Percentiles rank a stretch among this genome's conserved stretches.
phyloP scores from a whole-genome alignment of 2,797 vertebrate genomes.

The Galaxias olidus region DNA sequence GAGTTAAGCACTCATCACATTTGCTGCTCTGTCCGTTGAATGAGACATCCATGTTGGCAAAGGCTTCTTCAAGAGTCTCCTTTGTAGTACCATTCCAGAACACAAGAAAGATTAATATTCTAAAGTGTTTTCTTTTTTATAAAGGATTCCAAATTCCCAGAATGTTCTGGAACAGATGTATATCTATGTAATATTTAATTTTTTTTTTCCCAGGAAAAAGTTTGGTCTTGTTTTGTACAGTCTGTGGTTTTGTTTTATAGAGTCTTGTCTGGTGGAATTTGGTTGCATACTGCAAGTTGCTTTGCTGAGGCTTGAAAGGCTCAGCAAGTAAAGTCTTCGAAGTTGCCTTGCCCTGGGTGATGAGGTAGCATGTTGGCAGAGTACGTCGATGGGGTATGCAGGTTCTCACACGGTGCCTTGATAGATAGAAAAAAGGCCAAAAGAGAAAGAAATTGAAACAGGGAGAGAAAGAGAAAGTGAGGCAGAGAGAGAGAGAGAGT shows the following conservation, averaged over 20 bases:
- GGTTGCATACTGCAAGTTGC: slow-evolving; percentile 67
- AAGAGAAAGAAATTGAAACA: no score
- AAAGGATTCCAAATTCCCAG: slow-evolving; percentile 53
- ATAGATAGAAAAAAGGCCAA: background rate
- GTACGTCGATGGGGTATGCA: slow-evolving; percentile 91
- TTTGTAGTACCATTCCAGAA: slow-evolving; percentile 73
- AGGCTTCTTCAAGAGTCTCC: slow-evolving; percentile 58
- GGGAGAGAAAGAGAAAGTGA: background rate
- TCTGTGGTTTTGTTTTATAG: slow-evolving; percentile 28
- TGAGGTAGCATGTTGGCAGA: slow-evolving; percentile 99
- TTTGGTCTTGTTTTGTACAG: slow-evolving; percentile 27
- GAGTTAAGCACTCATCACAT: slow-evolving; percentile 24
- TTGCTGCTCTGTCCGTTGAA: slow-evolving; percentile 34
- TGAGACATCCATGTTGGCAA: slow-evolving; percentile 55
- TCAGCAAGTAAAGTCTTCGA: slow-evolving; percentile 99
- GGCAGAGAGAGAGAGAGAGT: background rate
- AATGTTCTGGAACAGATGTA: slow-evolving; percentile 43
- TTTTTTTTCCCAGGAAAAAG: slow-evolving; percentile 30
- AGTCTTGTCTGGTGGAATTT: slow-evolving; percentile 70
- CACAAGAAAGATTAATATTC: slow-evolving; percentile 47
- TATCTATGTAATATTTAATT: slow-evolving; percentile 48
- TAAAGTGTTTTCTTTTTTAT: slow-evolving; percentile 38
- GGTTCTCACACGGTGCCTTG: slow-evolving; percentile 93
- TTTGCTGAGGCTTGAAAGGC: slow-evolving; percentile 35
- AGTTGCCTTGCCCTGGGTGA: slow-evolving; percentile 94